Percentiles rank a stretch among this genome's conserved stretches.
Evolutionary conservation across 1,140 invertebrate genomes (phyloP).

Genomic region (Diorhabda elongata): DNA sequence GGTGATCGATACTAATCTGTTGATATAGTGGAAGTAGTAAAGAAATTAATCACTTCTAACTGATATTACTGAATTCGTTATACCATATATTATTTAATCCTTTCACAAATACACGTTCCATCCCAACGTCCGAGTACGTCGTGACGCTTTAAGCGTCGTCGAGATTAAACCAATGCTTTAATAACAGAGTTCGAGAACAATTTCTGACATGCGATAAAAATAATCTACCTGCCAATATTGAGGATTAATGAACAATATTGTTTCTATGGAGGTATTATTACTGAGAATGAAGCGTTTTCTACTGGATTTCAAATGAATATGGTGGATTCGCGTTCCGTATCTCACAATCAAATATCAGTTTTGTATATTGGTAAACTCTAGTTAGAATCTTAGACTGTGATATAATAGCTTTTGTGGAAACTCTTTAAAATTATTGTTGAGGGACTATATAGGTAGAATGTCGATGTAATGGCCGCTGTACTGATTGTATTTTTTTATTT

Average conservation of each 20-base stretch:
- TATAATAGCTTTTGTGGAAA: too few relatives aligned
- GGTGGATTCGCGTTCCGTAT: not conserved
- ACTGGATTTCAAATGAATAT: not conserved
- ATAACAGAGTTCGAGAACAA: slow-evolving; percentile 24
- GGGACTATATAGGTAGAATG: not conserved
- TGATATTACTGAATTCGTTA: too few relatives aligned
- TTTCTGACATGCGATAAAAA: slow-evolving; percentile 33
- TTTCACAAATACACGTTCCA: too few relatives aligned
- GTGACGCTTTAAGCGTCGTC: slow-evolving; percentile 12
- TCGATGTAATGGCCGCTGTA: not conserved
- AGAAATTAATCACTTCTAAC: too few relatives aligned
- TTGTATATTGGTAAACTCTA: too few relatives aligned
- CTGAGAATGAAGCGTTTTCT: not conserved
- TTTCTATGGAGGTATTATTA: slow-evolving; percentile 25
- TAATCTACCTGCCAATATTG: slow-evolving; percentile 34
- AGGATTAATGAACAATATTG: slow-evolving; percentile 34
- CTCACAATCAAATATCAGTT: too few relatives aligned
- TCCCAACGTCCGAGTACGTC: not conserved
- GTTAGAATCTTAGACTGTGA: too few relatives aligned
- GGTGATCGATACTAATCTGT: not conserved
- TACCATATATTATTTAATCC: too few relatives aligned
- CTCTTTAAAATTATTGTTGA: too few relatives aligned
- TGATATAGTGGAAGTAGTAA: too few relatives aligned
- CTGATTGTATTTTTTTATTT: slow-evolving; percentile 1
- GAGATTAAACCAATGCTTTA: slow-evolving; percentile 19